phyloP scores from a whole-genome alignment of 2,888 invertebrate species.

The Cetonia aurata region DNA sequence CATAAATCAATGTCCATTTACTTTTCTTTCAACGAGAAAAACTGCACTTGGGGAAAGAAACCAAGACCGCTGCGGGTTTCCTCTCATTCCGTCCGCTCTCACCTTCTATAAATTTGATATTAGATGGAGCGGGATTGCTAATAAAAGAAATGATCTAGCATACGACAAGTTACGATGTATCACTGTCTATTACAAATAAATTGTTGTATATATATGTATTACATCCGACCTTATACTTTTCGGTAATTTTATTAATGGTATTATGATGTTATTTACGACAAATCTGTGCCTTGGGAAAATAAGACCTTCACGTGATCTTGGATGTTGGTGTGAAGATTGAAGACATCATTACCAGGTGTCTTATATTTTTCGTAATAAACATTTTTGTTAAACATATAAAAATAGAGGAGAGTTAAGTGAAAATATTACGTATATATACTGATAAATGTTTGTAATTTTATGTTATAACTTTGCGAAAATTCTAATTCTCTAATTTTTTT shows the following conservation, averaged over 20 bases:
- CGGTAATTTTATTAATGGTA: conserved; percentile 18
- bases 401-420: too few relatives aligned
- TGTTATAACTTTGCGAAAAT: too few relatives aligned
- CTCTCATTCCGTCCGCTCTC: neutral
- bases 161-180: conserved; percentile 20
- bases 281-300: too few relatives aligned
- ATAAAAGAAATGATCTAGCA: conserved; percentile 28
- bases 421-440: too few relatives aligned
- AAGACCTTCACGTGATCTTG: too few relatives aligned
- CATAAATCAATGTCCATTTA: conserved; percentile 58
- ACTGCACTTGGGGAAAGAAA: conserved; percentile 43
- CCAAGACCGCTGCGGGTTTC: conserved; percentile 38
- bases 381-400: too few relatives aligned
- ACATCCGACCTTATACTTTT: neutral
- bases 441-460: too few relatives aligned
- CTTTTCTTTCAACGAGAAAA: conserved; percentile 46
- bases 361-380: too few relatives aligned
- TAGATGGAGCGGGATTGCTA: conserved; percentile 10
- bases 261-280: conserved; percentile 6
- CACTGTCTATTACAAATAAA: conserved; percentile 26
- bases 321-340: too few relatives aligned
- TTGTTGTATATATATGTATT: conserved; percentile 20
- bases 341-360: too few relatives aligned
- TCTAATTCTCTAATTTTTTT: too few relatives aligned
- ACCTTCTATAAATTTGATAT: conserved; percentile 39